Evolutionary conservation across 2,113 vertebrate genomes (phyloP), one percentile per base, ranked within the genome.

Genomic region (Oncorhynchus kisutch): DNA sequence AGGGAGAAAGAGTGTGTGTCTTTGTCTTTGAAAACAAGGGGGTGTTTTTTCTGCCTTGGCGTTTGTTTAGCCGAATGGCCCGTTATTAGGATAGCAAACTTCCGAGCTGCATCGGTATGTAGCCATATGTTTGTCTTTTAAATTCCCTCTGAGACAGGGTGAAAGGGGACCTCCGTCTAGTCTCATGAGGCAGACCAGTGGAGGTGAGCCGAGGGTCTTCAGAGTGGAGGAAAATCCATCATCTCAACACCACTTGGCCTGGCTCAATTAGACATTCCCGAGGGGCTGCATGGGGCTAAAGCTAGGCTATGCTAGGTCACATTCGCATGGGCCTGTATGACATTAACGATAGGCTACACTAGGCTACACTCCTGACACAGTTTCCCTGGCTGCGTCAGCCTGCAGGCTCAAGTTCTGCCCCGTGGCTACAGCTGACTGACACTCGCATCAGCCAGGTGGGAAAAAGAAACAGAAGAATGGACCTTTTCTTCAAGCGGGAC

Each of bases 221-320:
- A 80, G 74, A 77, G 77, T 80, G 81, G 66, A 80, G 70, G 80
- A 79, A 82, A 81, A 88, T 91, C 88, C 84, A 91, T 90, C 88
- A 90, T 90, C 85, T 87, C 74, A 82, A 78, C 62, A n/a, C 73
- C 62, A n/a, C 73, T 49, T 16, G 4, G 64, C 16, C n/a, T 34
- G n/a, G 7, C 16, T 67, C 22, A 74, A 48, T 25, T 18, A 74
- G 34, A 67, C 64, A 9, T 39, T 66, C 73, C 62, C 73, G 51
- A 4, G 84, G 59, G 51, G 51, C 51, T 54, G 51, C 51, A 54
- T 54, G 51, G 51, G 51, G 39, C 51, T 54, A 54, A 45, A 16
- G 51, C 51, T 54, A 54, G 12, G 51, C 51, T 16, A 18, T 54
- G 51, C 51, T 54, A 54, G 51, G 16, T 54, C 51, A 54, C 16